Evolutionary conservation across 2,113 vertebrate genomes (phyloP).

Genomic region (Ophiodon elongatus): DNA sequence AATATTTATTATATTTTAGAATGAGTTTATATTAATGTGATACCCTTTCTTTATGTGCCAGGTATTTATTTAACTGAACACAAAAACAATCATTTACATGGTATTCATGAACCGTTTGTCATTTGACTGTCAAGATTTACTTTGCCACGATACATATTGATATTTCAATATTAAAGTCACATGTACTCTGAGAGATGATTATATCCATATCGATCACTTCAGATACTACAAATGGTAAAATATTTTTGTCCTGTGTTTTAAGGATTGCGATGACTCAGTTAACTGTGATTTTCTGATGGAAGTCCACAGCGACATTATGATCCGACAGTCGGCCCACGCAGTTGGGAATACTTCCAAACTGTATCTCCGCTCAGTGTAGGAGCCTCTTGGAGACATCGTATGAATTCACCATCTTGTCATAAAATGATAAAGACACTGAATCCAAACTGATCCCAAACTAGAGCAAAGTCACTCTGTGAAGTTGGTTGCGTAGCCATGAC

Average conservation of each 20-base stretch:
- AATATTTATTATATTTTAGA: not conserved
- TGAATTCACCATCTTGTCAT: not conserved
- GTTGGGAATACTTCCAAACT: not conserved
- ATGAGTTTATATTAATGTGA: not conserved
- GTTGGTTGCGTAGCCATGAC: not conserved
- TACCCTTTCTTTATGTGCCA: not conserved
- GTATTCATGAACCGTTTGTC: not conserved
- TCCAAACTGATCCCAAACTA: not conserved
- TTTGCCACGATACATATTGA: not conserved
- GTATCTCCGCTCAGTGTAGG: not conserved
- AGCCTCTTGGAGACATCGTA: not conserved
- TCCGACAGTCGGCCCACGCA: not conserved
- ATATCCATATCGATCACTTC: not conserved
- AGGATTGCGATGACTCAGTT: not conserved
- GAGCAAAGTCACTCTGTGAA: not conserved
- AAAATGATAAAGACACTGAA: not conserved
- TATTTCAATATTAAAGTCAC: not conserved
- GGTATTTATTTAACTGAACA: not conserved
- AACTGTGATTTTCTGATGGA: not conserved
- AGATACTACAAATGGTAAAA: not conserved
- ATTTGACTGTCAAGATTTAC: not conserved
- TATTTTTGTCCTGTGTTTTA: not conserved
- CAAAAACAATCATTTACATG: not conserved
- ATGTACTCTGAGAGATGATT: not conserved
- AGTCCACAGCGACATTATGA: not conserved